Conservation (phyloP, 2,888 invertebrate genomes). For the Disparrhopalites patrizii region DNA sequence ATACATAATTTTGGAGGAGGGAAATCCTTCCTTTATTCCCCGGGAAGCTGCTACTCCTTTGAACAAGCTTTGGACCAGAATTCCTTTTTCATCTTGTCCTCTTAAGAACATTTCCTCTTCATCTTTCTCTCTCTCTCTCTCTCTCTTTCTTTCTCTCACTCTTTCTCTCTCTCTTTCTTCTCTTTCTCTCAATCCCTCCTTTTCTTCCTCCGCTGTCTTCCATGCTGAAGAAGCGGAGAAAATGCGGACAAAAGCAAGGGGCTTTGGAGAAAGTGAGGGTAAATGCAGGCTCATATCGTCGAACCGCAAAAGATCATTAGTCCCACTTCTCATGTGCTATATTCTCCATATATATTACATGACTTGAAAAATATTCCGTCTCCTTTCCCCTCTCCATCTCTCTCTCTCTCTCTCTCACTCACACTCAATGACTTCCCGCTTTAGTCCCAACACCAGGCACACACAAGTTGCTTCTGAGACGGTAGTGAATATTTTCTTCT, state of each 20-base stretch:
- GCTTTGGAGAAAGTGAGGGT: conserved; percentile 8
- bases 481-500: too few relatives aligned
- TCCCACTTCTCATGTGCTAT: conserved; percentile 5
- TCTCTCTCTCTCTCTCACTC: too few relatives aligned
- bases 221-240: conserved; percentile 4
- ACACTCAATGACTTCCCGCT: too few relatives aligned
- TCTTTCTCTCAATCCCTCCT: neutral
- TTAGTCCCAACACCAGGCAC: too few relatives aligned
- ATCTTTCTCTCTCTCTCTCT: neutral
- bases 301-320: conserved; percentile 20
- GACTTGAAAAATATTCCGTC: too few relatives aligned
- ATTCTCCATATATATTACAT: too few relatives aligned
- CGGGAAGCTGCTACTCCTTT: too few relatives aligned
- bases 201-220: neutral
- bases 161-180: neutral
- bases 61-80: conserved; percentile 11
- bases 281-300: conserved; percentile 21
- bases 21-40: too few relatives aligned
- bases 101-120: too few relatives aligned
- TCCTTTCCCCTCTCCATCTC: conserved; percentile 4
- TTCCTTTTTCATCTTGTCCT: conserved; percentile 16
- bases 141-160: neutral
- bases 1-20: too few relatives aligned
- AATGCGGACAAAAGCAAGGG: neutral
- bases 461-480: too few relatives aligned